phyloP scores from a whole-genome alignment of 1,140 invertebrate species.

The Sweltsa coloradensis region DNA sequence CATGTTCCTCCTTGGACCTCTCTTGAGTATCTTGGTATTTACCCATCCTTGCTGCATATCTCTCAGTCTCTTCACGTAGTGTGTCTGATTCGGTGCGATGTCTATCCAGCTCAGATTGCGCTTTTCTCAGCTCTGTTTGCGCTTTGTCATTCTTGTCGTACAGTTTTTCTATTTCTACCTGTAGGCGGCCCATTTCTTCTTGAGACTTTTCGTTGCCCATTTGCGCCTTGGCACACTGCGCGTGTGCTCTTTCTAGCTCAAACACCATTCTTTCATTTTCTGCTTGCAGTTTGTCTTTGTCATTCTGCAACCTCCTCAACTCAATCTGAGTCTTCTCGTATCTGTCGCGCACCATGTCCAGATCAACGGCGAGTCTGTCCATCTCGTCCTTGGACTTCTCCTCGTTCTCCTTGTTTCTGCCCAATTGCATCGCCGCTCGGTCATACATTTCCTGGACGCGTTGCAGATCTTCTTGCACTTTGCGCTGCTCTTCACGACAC shows the following conservation, averaged over 20 bases:
- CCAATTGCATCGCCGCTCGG: constrained; percentile 65
- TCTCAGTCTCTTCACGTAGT: constrained; percentile 49
- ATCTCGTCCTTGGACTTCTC: constrained; percentile 83
- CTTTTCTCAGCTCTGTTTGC: constrained; percentile 66
- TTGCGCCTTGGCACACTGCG: constrained; percentile 69
- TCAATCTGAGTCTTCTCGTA: constrained; percentile 82
- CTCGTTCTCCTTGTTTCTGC: constrained; percentile 75
- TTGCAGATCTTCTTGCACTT: constrained; percentile 71
- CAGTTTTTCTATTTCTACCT: constrained; percentile 79
- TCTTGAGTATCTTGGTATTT: constrained; percentile 68
- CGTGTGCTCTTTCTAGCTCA: constrained; percentile 70
- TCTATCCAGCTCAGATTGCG: constrained; percentile 62
- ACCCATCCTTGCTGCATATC: constrained; percentile 58
- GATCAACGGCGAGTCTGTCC: constrained; percentile 60
- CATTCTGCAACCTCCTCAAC: constrained; percentile 61
- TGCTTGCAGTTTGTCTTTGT: constrained; percentile 72
- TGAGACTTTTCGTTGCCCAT: constrained; percentile 75
- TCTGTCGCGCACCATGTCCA: constrained; percentile 77
- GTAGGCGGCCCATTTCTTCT: constrained; percentile 73
- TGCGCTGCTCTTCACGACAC: constrained; percentile 71
- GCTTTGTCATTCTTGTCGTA: constrained; percentile 80
- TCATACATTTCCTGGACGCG: constrained; percentile 80
- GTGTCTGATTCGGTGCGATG: constrained; percentile 54
- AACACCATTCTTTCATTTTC: constrained; percentile 76
- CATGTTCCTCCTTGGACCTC: constrained; percentile 62